Percentiles rank a stretch among this genome's conserved stretches.
Conservation (phyloP, 2,113 vertebrate species). For the Ia io region DNA sequence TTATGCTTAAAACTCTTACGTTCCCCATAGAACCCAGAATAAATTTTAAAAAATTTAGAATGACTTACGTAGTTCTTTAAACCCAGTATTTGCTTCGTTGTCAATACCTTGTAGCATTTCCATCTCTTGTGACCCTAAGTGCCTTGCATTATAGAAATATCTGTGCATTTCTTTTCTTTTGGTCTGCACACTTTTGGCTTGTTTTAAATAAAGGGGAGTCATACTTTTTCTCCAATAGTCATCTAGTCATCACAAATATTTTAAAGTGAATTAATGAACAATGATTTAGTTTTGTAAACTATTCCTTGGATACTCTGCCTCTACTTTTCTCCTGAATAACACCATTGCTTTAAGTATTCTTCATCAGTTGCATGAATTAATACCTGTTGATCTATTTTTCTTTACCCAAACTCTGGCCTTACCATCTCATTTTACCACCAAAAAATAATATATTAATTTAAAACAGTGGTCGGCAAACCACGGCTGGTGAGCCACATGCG, state of each 20-base stretch:
- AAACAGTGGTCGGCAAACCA: not conserved
- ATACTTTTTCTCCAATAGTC: not conserved
- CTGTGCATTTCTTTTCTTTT: not conserved
- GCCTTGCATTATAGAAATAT: not conserved
- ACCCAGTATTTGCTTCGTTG: not conserved
- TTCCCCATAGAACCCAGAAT: not conserved
- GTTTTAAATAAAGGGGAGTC: not conserved
- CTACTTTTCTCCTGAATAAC: not conserved
- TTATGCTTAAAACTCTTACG: not conserved
- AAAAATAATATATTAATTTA: not conserved
- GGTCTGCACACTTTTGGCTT: not conserved
- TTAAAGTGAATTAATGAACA: not conserved
- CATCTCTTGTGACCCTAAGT: not conserved
- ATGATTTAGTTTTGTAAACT: not conserved
- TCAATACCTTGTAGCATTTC: not conserved
- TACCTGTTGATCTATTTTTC: not conserved
- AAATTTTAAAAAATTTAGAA: not conserved
- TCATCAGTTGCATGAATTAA: not conserved
- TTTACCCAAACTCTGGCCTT: not conserved
- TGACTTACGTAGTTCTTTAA: not conserved
- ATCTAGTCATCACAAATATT: not conserved
- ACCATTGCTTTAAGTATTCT: not conserved
- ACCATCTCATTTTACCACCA: not conserved
- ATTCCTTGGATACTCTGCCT: not conserved
- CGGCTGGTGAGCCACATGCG: too few relatives aligned